Conservation (phyloP, 2,888 invertebrate genomes). For the Parnassius mnemosyne region DNA sequence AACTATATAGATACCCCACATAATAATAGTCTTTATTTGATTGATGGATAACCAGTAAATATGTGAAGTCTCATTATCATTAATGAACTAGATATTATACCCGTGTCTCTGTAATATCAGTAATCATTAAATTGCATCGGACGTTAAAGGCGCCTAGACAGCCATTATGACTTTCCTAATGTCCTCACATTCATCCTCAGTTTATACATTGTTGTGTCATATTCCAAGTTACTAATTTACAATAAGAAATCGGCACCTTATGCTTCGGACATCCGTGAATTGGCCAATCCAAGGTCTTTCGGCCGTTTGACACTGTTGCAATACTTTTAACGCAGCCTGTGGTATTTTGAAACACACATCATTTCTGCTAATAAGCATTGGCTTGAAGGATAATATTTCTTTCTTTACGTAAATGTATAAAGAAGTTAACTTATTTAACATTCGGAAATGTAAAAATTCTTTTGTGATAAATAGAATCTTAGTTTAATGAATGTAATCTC, state of each 20-base stretch:
- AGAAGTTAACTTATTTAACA: too few species aligned
- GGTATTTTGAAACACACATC: constrained; percentile 17
- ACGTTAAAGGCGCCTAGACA: not conserved
- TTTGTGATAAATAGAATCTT: too few species aligned
- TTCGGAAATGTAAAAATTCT: too few species aligned
- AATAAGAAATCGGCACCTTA: not conserved
- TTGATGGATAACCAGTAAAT: too few species aligned
- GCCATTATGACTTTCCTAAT: constrained; percentile 40
- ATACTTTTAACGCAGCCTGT: constrained; percentile 10
- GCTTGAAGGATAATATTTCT: not conserved
- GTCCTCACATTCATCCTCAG: constrained; percentile 49
- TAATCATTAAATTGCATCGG: not conserved
- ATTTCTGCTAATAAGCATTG: not conserved
- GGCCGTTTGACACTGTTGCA: constrained; percentile 6
- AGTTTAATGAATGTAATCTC: too few species aligned
- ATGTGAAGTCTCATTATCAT: too few species aligned
- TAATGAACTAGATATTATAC: too few species aligned
- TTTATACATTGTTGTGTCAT: constrained; percentile 38
- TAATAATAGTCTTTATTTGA: too few species aligned
- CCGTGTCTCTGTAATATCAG: too few species aligned
- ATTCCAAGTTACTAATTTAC: constrained; percentile 16
- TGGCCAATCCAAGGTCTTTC: constrained; percentile 15
- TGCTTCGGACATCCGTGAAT: constrained; percentile 20
- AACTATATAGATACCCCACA: too few species aligned
- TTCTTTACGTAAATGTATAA: too few species aligned